phyloP scores from a whole-genome alignment of 2,113 vertebrate species.

The Tor tambroides region DNA sequence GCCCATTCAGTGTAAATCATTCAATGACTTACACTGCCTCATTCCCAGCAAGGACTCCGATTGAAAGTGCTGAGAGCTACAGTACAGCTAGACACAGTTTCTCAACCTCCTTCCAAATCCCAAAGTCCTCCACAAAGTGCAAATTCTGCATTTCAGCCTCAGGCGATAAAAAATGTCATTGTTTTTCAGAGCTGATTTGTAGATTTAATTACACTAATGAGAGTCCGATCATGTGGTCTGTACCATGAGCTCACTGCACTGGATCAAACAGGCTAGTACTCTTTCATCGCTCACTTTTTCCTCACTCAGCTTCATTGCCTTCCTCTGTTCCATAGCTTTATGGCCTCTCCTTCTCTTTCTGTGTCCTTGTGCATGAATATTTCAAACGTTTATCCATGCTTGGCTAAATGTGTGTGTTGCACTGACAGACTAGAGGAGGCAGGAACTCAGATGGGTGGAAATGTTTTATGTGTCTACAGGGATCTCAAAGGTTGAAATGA shows the following conservation, averaged over 20 bases:
- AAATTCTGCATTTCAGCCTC: conserved; percentile 45
- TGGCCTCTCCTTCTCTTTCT: conserved; percentile 1
- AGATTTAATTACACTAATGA: conserved; percentile 56
- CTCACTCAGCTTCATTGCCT: background rate
- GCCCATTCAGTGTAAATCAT: conserved; percentile 24
- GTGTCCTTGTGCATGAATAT: conserved; percentile 66
- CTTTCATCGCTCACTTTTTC: background rate
- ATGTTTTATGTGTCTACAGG: conserved; percentile 18
- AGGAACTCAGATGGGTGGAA: conserved; percentile 23
- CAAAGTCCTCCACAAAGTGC: conserved; percentile 39
- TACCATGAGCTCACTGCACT: conserved; percentile 6
- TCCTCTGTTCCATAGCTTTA: background rate
- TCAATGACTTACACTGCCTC: conserved; percentile 57
- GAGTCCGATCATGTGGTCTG: background rate
- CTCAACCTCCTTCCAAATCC: background rate
- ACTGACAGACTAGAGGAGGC: conserved; percentile 60
- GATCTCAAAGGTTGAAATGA: background rate
- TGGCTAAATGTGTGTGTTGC: conserved; percentile 58
- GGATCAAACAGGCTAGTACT: conserved; percentile 34
- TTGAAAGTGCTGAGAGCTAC: conserved; percentile 54
- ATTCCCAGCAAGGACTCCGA: conserved; percentile 25
- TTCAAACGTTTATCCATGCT: conserved; percentile 71
- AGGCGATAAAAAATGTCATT: conserved; percentile 40
- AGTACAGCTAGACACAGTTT: conserved; percentile 48
- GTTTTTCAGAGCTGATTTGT: conserved; percentile 42